Conservation (phyloP, 2,888 invertebrate genomes). For the Azorinus chamasolen region DNA sequence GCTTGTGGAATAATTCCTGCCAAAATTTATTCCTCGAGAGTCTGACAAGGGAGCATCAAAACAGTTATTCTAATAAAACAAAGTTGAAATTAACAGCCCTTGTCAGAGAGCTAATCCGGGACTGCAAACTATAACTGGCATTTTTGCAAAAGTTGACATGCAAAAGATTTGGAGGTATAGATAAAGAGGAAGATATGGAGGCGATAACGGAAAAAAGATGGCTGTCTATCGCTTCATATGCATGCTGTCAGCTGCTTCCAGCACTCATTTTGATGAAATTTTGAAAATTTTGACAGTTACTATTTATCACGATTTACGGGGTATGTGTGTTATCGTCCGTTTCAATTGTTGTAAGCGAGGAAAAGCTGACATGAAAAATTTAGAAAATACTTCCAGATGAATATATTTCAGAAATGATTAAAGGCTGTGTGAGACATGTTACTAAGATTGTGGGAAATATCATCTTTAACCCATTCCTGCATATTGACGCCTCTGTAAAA, state of each 20-base stretch:
- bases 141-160: conserved; percentile 65
- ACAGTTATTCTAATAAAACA: conserved; percentile 44
- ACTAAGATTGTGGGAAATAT: too few species aligned
- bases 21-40: conserved; percentile 22
- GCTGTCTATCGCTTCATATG: conserved; percentile 45
- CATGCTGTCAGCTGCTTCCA: conserved; percentile 49
- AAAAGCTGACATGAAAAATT: too few species aligned
- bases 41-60: conserved; percentile 11
- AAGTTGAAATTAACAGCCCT: conserved; percentile 48
- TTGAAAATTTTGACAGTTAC: conserved; percentile 62
- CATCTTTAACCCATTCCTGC: too few species aligned
- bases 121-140: conserved; percentile 60
- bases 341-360: conserved; percentile 37
- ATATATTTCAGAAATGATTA: too few species aligned
- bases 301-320: conserved; percentile 50
- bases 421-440: too few species aligned
- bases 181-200: conserved; percentile 54
- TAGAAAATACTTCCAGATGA: too few species aligned
- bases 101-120: conserved; percentile 41
- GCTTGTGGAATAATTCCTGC: conserved; percentile 12
- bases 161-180: conserved; percentile 39
- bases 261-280: conserved; percentile 53
- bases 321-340: conserved; percentile 42
- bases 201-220: conserved; percentile 58
- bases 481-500: too few species aligned